Evolutionary conservation across 1,140 invertebrate species (phyloP).

Genomic region (Euwallacea fornicatus): DNA sequence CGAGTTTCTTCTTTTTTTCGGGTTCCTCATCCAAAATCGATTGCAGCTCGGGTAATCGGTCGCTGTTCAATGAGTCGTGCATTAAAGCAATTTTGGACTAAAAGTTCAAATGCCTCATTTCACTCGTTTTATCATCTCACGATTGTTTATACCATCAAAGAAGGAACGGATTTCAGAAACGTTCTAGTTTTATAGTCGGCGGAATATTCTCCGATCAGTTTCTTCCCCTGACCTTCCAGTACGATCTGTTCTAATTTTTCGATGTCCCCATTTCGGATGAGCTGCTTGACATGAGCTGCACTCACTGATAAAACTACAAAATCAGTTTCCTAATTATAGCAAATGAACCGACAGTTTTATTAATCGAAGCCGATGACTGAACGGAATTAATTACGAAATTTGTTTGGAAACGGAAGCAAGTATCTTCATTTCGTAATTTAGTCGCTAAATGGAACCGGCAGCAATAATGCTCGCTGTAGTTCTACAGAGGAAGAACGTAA

Average conservation of each 20-base stretch:
- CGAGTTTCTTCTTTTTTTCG: slow-evolving; percentile 64
- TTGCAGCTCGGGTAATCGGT: slow-evolving; percentile 66
- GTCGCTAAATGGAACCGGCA: no score
- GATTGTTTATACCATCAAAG: slow-evolving; percentile 62
- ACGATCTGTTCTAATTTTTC: slow-evolving; percentile 77
- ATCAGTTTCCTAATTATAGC: slow-evolving; percentile 1
- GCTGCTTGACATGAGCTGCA: slow-evolving; percentile 64
- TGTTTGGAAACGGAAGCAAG: no score
- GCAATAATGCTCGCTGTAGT: no score
- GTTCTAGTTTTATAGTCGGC: slow-evolving; percentile 65
- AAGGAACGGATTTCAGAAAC: slow-evolving; percentile 68
- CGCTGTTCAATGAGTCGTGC: slow-evolving; percentile 71
- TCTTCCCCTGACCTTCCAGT: slow-evolving; percentile 74
- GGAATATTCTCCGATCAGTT: slow-evolving; percentile 68
- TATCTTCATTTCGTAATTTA: no score
- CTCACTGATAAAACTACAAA: slow-evolving; percentile 57
- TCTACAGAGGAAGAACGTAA: no score
- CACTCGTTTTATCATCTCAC: background rate
- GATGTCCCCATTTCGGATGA: slow-evolving; percentile 71
- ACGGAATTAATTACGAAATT: background rate
- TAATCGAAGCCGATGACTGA: background rate
- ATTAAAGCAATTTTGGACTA: slow-evolving; percentile 67
- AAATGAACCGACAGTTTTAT: background rate
- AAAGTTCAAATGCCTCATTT: slow-evolving; percentile 36
- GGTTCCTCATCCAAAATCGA: slow-evolving; percentile 61